A percentile compares a stretch with the other conserved stretches of the same genome.
phyloP scores from a whole-genome alignment of 2,113 vertebrate genomes.

The Hepsetus odoe region DNA sequence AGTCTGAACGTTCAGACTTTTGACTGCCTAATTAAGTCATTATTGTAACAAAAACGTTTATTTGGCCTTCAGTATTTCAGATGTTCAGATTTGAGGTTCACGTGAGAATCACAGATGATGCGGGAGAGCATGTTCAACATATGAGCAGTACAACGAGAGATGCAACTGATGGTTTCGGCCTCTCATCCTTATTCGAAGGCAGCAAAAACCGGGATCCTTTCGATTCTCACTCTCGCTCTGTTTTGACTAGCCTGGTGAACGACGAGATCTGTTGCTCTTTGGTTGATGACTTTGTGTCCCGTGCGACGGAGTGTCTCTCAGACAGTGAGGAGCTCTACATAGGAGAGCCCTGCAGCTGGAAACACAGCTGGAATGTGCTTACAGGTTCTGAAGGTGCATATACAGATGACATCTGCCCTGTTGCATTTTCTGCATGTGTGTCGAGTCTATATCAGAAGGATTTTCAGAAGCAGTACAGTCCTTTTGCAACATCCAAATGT shows the following conservation, averaged over 20 bases:
- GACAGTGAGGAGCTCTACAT: constrained; percentile 67
- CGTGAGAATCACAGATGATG: constrained; percentile 77
- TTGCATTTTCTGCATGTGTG: constrained; percentile 68
- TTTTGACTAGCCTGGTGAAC: constrained; percentile 72
- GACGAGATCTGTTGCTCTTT: constrained; percentile 76
- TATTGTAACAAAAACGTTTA: neutral
- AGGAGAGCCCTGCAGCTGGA: constrained; percentile 69
- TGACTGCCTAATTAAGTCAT: neutral
- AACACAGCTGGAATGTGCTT: constrained; percentile 74
- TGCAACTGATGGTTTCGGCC: constrained; percentile 70
- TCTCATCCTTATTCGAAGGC: constrained; percentile 75
- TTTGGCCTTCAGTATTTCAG: constrained; percentile 74
- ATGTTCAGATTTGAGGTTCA: constrained; percentile 81
- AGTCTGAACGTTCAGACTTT: neutral
- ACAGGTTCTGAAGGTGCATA: constrained; percentile 56
- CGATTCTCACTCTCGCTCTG: constrained; percentile 65
- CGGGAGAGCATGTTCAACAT: constrained; percentile 74
- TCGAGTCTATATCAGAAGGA: constrained; percentile 59
- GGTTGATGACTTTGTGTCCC: constrained; percentile 73
- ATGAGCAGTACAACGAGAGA: constrained; percentile 61
- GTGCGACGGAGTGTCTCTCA: constrained; percentile 53
- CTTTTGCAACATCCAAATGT: neutral
- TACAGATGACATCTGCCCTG: constrained; percentile 42
- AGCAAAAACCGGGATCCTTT: constrained; percentile 67
- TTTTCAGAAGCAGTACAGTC: constrained; percentile 27